Evolutionary conservation across 2,797 vertebrate species (phyloP), one percentile per base, ranked within the genome.

Genomic region (Poeciliopsis turneri): DNA sequence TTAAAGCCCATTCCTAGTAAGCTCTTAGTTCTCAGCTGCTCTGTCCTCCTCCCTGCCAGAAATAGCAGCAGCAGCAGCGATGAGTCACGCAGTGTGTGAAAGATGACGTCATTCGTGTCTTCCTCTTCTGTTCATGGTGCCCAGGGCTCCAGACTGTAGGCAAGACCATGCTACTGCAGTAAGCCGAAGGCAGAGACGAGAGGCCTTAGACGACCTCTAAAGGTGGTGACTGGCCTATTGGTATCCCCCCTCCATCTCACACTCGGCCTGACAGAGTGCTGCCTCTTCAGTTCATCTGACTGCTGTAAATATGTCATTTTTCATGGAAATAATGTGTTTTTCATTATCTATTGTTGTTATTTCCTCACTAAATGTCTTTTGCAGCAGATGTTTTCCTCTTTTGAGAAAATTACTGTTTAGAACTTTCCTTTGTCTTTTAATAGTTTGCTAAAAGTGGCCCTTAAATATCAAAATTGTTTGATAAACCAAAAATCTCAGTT

Each of bases 51-150:
- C 85, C 90, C 84, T 85, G 70, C 80, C 80, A 46, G 76, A 79
- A 79, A 72, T 84, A 78, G 84, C 80, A 88, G 77, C 84, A 80
- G 89, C 89, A 93, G 92, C 93, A 94, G 92, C 74, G 87, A 94
- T 94, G 94, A 94, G 91, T 95, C 94, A 95, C 88, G 86, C 86
- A 75, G 88, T 92, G 88, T 94, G 92, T 92, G 92, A 92, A 91
- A 83, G 81, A 74, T 94, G 92, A 94, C 93, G 90, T 93, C 92
- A 92, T 81, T 75, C 79, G 91, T 94, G 93, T 95, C 92, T 92
- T 93, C 91, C 93, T 94, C 80, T 89, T 89, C 74, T 89, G 82
- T 85, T 93, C 81, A 91, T 82, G 72, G 47, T 90, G 78, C 90
- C 59, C 86, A 94, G 93, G 89, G 88, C 88, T 94, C 86, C 90